Conservation (phyloP, 2,113 vertebrate genomes). For the Epinephelus moara region DNA sequence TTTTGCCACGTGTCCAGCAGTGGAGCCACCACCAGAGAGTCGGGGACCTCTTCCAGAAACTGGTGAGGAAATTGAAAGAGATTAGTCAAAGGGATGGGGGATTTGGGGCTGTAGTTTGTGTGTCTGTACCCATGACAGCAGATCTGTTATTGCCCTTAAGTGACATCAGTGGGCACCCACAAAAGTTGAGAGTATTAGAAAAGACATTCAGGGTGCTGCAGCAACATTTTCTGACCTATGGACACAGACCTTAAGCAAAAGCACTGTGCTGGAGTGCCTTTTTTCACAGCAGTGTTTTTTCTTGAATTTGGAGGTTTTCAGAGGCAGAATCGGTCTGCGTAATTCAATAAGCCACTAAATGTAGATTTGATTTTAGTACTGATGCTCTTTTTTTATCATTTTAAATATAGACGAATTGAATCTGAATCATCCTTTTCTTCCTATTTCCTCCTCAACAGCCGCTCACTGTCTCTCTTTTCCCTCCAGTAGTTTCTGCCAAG, state of each 20-base stretch:
- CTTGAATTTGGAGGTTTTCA: background rate
- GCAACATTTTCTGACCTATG: conserved; percentile 13
- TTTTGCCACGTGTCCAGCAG: conserved; percentile 94
- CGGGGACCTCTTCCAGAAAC: conserved; percentile 98
- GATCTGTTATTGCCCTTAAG: conserved; percentile 28
- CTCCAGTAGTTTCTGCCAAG: conserved; percentile 39
- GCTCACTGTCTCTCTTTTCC: background rate
- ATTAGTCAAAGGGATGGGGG: background rate
- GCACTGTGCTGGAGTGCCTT: background rate
- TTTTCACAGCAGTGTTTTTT: conserved; percentile 28
- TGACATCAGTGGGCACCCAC: conserved; percentile 31
- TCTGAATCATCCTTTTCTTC: background rate
- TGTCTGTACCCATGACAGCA: conserved; percentile 9
- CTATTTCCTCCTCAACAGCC: conserved; percentile 37
- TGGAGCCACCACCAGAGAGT: conserved; percentile 97
- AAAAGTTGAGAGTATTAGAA: conserved; percentile 23
- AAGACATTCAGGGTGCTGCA: conserved; percentile 12
- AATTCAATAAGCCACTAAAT: conserved; percentile 39
- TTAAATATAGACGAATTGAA: conserved; percentile 31
- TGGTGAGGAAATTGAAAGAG: conserved; percentile 84
- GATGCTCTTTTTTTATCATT: conserved; percentile 39
- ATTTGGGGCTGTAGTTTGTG: conserved; percentile 6
- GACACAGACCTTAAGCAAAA: background rate
- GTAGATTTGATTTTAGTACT: conserved; percentile 32
- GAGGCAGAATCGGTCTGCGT: background rate